These are phyloP conservation scores for Xenopus laevis DNA, from an alignment of 2,113 vertebrate species.

Conservation along the genomic window DNA sequence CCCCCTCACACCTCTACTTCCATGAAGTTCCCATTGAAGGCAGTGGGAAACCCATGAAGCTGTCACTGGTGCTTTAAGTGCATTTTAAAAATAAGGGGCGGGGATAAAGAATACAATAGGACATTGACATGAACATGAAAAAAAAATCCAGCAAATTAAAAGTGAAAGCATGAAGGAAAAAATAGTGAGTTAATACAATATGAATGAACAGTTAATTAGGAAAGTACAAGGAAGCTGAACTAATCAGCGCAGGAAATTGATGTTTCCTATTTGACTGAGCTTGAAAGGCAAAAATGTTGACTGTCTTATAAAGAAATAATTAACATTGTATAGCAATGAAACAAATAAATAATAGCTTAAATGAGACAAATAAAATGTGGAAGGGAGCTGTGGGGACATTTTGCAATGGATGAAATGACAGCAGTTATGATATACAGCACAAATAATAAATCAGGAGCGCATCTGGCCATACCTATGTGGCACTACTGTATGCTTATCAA, in stretches of 20 bases:
- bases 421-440: not conserved
- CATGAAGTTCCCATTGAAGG: no score
- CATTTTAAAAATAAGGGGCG: no score
- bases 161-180: not conserved
- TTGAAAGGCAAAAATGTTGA: not conserved
- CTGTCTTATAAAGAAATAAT: not conserved
- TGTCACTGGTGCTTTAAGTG: no score
- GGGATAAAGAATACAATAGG: no score
- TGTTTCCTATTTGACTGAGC: not conserved
- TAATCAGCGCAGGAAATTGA: not conserved
- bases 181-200: not conserved
- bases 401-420: not conserved
- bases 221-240: not conserved
- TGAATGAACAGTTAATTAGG: not conserved
- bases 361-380: not conserved
- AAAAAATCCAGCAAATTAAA: no score
- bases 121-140: no score
- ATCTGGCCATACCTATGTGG: no score
- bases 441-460: no score
- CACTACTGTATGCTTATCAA: no score
- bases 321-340: not conserved
- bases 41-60: no score
- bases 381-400: not conserved
- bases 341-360: not conserved
- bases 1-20: no score